Conservation (phyloP, 2,888 invertebrate genomes). For the Leptarthrus brevirostris region DNA sequence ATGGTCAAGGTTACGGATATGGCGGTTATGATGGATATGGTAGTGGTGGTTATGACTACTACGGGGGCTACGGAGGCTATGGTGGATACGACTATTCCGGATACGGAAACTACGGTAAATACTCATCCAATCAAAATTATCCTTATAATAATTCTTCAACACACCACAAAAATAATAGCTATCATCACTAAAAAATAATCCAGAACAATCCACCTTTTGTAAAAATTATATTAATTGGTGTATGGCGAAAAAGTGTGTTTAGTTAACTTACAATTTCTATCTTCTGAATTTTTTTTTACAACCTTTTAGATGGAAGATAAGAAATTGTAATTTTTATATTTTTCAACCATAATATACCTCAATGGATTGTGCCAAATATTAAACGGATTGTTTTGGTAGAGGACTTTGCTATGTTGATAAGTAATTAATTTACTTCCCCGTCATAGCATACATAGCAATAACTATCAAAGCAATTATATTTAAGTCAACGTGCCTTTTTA, state of each 20-base stretch:
- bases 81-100: constrained; percentile 84
- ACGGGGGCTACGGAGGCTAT: constrained; percentile 82
- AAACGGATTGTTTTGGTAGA: constrained; percentile 41
- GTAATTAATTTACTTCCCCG: not conserved
- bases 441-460: not conserved
- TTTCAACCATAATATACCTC: constrained; percentile 39
- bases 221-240: constrained; percentile 41
- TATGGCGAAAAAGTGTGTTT: constrained; percentile 53
- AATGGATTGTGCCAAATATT: constrained; percentile 48
- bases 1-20: constrained; percentile 75
- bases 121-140: constrained; percentile 59
- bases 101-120: constrained; percentile 86
- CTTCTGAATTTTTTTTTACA: not conserved
- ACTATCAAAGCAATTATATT: constrained; percentile 40
- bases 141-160: constrained; percentile 64
- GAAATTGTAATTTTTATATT: constrained; percentile 32
- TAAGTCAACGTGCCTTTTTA: constrained; percentile 49
- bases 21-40: constrained; percentile 81
- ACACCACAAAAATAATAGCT: constrained; percentile 64
- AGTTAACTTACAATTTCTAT: constrained; percentile 23
- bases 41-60: constrained; percentile 77
- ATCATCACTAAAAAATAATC: constrained; percentile 61
- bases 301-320: not conserved
- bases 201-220: constrained; percentile 38
- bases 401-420: not conserved